These are phyloP conservation scores for Lochmaea capreae DNA, from an alignment of 2,888 invertebrate species.

Conservation along the genomic window DNA sequence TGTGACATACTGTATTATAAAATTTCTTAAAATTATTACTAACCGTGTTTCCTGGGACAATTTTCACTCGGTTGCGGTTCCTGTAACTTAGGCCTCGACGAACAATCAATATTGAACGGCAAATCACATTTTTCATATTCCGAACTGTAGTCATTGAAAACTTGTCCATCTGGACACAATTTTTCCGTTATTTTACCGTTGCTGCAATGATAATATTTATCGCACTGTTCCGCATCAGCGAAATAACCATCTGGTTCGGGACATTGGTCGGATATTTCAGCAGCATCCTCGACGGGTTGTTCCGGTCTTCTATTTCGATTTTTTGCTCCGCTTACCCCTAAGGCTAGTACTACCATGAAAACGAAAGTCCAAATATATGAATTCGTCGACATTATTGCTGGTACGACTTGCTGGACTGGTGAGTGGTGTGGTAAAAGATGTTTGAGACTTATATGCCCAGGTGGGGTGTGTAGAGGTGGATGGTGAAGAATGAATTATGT, in stretches of 20 bases:
- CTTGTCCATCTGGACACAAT: conserved; percentile 89
- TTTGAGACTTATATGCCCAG: conserved; percentile 41
- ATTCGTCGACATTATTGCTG: conserved; percentile 40
- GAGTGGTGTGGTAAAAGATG: conserved; percentile 26
- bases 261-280: conserved; percentile 75
- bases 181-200: conserved; percentile 81
- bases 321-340: conserved; percentile 28
- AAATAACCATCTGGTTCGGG: conserved; percentile 87
- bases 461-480: conserved; percentile 28
- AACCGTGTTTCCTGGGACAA: conserved; percentile 84
- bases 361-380: conserved; percentile 36
- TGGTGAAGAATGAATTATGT: not conserved
- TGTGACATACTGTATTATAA: not conserved
- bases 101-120: conserved; percentile 88
- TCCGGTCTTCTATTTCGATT: conserved; percentile 27
- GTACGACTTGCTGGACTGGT: conserved; percentile 37
- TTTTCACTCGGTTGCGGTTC: conserved; percentile 77
- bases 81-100: conserved; percentile 80
- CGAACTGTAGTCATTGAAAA: conserved; percentile 87
- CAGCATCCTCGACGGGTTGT: conserved; percentile 60
- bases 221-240: conserved; percentile 87
- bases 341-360: conserved; percentile 32
- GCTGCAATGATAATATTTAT: conserved; percentile 87
- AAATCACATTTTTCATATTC: conserved; percentile 88
- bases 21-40: conserved; percentile 2